Evolutionary conservation across 2,113 vertebrate species (phyloP).

Genomic region (Hippocampus barbouri): DNA sequence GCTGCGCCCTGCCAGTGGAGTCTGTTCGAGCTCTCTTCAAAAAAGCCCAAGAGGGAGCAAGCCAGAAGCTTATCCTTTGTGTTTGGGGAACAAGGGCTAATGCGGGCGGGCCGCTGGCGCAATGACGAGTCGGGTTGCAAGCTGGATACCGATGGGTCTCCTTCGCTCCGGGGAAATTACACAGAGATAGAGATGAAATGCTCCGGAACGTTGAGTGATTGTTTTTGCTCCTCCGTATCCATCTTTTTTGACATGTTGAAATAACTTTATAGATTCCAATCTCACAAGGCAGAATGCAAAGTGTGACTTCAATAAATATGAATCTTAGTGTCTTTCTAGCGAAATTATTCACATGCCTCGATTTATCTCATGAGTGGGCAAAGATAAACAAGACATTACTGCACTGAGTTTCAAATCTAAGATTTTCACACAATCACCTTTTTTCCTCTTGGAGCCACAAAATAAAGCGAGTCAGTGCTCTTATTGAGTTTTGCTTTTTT

Average conservation of each 20-base stretch:
- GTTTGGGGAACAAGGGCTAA: conserved; percentile 25
- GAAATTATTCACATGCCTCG: not conserved
- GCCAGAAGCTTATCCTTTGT: conserved; percentile 50
- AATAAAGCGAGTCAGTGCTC: not conserved
- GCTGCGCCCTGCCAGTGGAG: conserved; percentile 42
- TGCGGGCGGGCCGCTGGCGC: not conserved
- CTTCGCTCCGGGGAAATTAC: conserved; percentile 56
- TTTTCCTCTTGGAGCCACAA: not conserved
- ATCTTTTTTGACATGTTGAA: conserved; percentile 29
- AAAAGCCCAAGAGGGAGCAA: conserved; percentile 53
- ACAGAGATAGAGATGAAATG: conserved; percentile 45
- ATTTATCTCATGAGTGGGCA: not conserved
- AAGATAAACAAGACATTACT: not conserved
- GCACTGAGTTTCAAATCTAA: not conserved
- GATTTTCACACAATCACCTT: no score
- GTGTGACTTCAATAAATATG: not conserved
- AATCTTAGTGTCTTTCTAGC: not conserved
- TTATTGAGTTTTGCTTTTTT: not conserved
- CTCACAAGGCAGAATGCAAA: conserved; percentile 17
- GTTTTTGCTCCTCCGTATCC: conserved; percentile 27
- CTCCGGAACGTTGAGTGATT: conserved; percentile 42
- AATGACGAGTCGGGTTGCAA: conserved; percentile 22
- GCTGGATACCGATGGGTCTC: conserved; percentile 47
- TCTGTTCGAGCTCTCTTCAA: conserved; percentile 58
- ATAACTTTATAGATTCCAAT: conserved; percentile 36